A percentile compares a stretch with the other conserved stretches of the same genome.
phyloP scores from a whole-genome alignment of 2,113 vertebrate genomes.

The Notothenia coriiceps region DNA sequence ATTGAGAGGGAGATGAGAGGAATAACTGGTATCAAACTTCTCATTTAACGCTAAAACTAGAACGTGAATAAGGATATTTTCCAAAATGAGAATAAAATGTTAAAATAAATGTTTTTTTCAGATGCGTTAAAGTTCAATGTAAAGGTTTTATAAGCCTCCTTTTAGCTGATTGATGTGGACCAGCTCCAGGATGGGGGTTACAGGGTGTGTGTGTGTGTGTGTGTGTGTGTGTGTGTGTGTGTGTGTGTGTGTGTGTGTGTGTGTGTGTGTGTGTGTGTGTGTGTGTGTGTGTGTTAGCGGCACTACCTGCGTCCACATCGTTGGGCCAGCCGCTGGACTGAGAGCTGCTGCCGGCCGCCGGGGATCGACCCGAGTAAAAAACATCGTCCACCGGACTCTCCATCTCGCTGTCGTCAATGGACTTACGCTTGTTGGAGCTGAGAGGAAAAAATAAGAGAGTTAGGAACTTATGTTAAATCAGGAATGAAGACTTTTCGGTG shows the following conservation, averaged over 20 bases:
- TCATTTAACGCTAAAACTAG: no score
- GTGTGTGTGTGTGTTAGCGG: not conserved
- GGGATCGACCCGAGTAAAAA: slow-evolving; percentile 94
- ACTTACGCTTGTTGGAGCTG: slow-evolving; percentile 96
- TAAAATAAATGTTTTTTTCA: not conserved
- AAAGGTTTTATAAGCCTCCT: not conserved
- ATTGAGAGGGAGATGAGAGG: no score
- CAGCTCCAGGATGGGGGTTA: slow-evolving; percentile 17
- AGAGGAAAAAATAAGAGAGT: slow-evolving; percentile 14
- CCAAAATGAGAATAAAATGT: not conserved
- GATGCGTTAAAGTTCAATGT: not conserved
- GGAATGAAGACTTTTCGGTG: no score
- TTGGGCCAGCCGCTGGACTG: slow-evolving; percentile 94
- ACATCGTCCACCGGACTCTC: slow-evolving; percentile 97
- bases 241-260: no score
- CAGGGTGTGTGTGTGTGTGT: no score
- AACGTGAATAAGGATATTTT: not conserved
- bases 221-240: no score
- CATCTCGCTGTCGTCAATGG: slow-evolving; percentile 96
- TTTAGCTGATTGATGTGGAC: slow-evolving; percentile 50
- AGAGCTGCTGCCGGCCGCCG: slow-evolving; percentile 91
- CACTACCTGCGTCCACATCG: slow-evolving; percentile 92
- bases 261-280: no score
- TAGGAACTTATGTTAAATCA: not conserved
- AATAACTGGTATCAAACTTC: no score